A percentile compares a stretch with the other conserved stretches of the same genome.
Evolutionary conservation across 2,888 invertebrate genomes (phyloP).

Genomic region (Lucinisca nassula): DNA sequence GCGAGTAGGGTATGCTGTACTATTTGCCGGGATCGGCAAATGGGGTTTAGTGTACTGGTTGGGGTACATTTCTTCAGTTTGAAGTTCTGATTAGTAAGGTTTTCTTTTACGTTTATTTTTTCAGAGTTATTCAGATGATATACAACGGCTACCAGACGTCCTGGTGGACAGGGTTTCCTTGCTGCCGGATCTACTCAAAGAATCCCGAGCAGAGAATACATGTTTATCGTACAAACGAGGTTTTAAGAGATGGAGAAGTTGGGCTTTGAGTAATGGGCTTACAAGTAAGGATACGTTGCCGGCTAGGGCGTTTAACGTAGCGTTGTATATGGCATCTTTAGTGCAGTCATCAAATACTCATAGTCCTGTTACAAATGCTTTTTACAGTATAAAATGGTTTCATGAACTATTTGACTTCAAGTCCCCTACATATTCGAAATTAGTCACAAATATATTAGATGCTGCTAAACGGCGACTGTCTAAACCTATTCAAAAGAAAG

Average conservation of each 20-base stretch:
- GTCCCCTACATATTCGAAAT: conserved; percentile 50
- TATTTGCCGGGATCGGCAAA: too few relatives aligned
- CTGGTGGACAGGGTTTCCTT: conserved; percentile 39
- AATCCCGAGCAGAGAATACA: conserved; percentile 33
- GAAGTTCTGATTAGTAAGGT: too few relatives aligned
- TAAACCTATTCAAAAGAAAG: conserved; percentile 47
- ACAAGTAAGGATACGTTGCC: conserved; percentile 40
- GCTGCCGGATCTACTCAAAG: too few relatives aligned
- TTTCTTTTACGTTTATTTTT: conserved; percentile 44
- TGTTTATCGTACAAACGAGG: conserved; percentile 23
- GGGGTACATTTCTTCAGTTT: too few relatives aligned
- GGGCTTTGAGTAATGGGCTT: conserved; percentile 37
- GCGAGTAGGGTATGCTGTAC: too few relatives aligned
- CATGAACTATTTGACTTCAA: conserved; percentile 41
- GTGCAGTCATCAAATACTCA: conserved; percentile 40
- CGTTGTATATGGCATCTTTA: conserved; percentile 48
- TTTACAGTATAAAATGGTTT: conserved; percentile 59
- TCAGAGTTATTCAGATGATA: conserved; percentile 28
- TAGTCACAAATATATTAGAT: conserved; percentile 36
- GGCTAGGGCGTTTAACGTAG: conserved; percentile 52
- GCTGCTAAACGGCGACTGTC: too few relatives aligned
- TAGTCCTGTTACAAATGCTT: conserved; percentile 48
- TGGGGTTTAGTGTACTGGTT: too few relatives aligned
- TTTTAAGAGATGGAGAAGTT: conserved; percentile 47
- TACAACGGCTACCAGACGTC: conserved; percentile 35